These are phyloP conservation scores for Leptopilina drosophilae DNA, from an alignment of 2,888 invertebrate species.

Conservation along the genomic window DNA sequence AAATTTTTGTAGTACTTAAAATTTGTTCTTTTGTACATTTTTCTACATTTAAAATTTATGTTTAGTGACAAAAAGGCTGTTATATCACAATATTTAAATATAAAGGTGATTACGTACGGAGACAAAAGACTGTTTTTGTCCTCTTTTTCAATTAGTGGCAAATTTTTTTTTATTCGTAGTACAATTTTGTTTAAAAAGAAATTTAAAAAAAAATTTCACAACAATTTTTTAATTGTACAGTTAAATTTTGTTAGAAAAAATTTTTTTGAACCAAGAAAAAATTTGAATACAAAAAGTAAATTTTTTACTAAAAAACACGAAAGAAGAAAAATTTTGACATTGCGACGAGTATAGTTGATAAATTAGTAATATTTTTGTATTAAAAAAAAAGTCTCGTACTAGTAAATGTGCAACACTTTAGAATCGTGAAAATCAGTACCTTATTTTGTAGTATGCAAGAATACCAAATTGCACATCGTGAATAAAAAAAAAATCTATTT, in stretches of 20 bases:
- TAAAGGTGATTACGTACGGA: constrained; percentile 55
- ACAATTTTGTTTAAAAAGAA: no score
- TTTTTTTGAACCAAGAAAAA: no score
- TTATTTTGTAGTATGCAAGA: constrained; percentile 63
- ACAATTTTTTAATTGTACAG: no score
- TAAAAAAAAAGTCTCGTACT: constrained; percentile 42
- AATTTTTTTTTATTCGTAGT: no score
- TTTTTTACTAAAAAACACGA: no score
- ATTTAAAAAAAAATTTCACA: no score
- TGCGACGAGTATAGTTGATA: constrained; percentile 57
- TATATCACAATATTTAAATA: constrained; percentile 61
- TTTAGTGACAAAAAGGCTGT: constrained; percentile 60
- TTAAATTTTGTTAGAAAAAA: no score
- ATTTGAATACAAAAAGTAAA: no score
- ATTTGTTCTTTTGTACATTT: constrained; percentile 20
- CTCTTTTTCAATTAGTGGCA: not conserved
- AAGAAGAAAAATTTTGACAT: constrained; percentile 19
- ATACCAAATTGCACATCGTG: constrained; percentile 66
- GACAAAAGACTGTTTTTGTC: constrained; percentile 11
- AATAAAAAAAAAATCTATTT: not conserved
- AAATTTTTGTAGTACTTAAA: no score
- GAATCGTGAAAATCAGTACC: constrained; percentile 47
- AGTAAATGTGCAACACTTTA: constrained; percentile 44
- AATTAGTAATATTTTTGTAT: constrained; percentile 49
- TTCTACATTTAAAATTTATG: constrained; percentile 45